A percentile compares a stretch with the other conserved stretches of the same genome.
Conservation (phyloP, 2,888 invertebrate species). For the Tenthredo notha region DNA sequence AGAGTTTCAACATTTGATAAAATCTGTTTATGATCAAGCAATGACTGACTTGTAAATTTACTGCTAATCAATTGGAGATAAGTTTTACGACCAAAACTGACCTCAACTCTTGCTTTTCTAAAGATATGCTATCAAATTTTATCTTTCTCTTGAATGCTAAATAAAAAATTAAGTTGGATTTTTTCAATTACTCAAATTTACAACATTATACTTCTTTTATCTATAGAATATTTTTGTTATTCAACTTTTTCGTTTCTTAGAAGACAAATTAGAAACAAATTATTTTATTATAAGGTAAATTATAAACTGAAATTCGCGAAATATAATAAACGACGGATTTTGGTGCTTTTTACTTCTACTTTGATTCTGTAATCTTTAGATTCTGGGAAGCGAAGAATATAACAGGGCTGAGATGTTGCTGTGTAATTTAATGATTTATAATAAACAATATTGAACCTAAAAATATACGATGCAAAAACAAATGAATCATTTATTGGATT, state of each 20-base stretch:
- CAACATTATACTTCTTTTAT: not conserved
- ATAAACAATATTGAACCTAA: slow-evolving; percentile 9
- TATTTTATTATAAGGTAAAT: not conserved
- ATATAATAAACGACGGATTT: not conserved
- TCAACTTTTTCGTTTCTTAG: not conserved
- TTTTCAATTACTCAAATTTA: not conserved
- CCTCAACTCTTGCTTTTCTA: not conserved
- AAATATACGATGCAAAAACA: not conserved
- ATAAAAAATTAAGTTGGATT: not conserved
- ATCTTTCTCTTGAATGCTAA: not conserved
- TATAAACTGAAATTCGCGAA: not conserved
- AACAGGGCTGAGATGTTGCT: not conserved
- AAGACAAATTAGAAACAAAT: not conserved
- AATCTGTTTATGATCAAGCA: not conserved
- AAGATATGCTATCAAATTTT: not conserved
- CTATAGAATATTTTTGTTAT: not conserved
- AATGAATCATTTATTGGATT: not conserved
- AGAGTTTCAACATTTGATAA: not conserved
- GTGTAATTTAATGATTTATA: not conserved
- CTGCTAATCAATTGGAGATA: not conserved
- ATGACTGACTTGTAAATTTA: not conserved
- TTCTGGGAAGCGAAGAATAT: not conserved
- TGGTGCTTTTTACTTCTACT: not conserved
- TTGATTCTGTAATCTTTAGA: not conserved
- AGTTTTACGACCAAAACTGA: not conserved